phyloP scores from a whole-genome alignment of 1,140 invertebrate species.

The Ceratosolen fusciceps region DNA sequence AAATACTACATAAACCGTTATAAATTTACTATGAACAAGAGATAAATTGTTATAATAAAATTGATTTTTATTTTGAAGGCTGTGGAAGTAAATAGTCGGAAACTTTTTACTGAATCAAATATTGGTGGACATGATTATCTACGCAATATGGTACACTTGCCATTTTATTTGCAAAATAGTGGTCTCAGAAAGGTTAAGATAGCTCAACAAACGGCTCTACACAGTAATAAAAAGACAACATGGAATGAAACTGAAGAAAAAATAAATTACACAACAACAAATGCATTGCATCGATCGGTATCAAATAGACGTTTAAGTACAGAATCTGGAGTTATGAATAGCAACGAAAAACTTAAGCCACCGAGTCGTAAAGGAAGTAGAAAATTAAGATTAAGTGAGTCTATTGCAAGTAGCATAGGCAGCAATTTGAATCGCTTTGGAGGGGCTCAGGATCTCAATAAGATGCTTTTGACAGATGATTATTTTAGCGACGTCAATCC shows the following conservation, averaged over 20 bases:
- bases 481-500: conserved; percentile 99
- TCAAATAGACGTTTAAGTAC: conserved; percentile 83
- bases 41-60: not conserved
- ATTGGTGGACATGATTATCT: conserved; percentile 95
- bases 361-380: conserved; percentile 74
- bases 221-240: conserved; percentile 62
- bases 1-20: too few species aligned
- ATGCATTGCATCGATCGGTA: conserved; percentile 72
- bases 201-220: conserved; percentile 84
- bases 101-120: conserved; percentile 89
- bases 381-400: conserved; percentile 86
- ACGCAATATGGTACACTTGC: conserved; percentile 96
- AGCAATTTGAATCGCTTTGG: conserved; percentile 86
- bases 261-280: conserved; percentile 67
- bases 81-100: conserved; percentile 90
- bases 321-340: conserved; percentile 81
- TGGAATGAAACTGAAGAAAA: conserved; percentile 72
- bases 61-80: conserved; percentile 73
- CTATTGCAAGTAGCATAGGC: conserved; percentile 89
- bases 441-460: conserved; percentile 81
- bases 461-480: conserved; percentile 92
- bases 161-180: conserved; percentile 98
- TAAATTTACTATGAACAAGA: not conserved
- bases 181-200: conserved; percentile 89
- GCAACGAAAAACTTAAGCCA: conserved; percentile 79